Conservation (phyloP, 2,113 vertebrate species). For the Barnardius zonarius region DNA sequence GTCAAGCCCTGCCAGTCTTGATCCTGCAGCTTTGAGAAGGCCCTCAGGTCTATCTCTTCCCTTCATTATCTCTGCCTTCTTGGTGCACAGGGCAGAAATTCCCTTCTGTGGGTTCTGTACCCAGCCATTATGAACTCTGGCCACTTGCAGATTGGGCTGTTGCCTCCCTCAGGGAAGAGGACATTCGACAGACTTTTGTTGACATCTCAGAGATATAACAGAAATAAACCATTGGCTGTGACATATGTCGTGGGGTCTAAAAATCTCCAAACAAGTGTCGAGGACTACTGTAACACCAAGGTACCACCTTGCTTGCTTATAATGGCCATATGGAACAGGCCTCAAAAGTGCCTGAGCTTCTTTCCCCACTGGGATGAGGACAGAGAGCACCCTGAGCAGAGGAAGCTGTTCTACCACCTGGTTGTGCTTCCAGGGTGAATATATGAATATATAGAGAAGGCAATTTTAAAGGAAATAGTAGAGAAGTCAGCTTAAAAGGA, state of each 20-base stretch:
- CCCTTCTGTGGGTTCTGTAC: not conserved
- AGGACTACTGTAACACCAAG: not conserved
- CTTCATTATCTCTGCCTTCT: not conserved
- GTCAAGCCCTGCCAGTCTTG: not conserved
- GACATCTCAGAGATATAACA: not conserved
- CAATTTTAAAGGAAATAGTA: not conserved
- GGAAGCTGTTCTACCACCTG: not conserved
- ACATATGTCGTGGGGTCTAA: not conserved
- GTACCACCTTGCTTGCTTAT: not conserved
- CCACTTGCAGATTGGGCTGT: not conserved
- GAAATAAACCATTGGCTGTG: not conserved
- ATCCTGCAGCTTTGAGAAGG: not conserved
- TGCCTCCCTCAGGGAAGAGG: not conserved
- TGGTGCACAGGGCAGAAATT: not conserved
- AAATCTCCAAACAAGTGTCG: not conserved
- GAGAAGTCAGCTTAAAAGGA: not conserved
- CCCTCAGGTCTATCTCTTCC: not conserved
- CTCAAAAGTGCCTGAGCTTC: not conserved
- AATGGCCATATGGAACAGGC: not conserved
- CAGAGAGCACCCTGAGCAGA: not conserved
- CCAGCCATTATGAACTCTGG: not conserved
- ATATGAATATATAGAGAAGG: not conserved
- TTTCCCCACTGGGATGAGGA: not conserved
- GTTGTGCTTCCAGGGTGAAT: not conserved
- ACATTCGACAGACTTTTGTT: not conserved